A percentile compares a stretch with the other conserved stretches of the same genome.
Evolutionary conservation across 2,888 invertebrate genomes (phyloP).

Genomic region (Dryomyza anilis): DNA sequence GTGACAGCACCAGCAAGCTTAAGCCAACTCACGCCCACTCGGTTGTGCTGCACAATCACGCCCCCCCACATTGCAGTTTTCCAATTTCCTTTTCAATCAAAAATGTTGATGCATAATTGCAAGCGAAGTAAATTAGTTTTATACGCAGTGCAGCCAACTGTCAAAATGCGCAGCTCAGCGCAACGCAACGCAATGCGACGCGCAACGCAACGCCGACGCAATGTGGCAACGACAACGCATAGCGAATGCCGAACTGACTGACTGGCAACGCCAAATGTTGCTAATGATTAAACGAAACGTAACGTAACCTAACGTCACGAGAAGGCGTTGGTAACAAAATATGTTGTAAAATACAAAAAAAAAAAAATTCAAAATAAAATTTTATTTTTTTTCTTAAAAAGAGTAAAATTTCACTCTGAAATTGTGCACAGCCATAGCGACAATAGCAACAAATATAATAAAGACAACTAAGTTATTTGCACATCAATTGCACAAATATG

Average conservation of each 20-base stretch:
- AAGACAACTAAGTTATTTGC: neutral
- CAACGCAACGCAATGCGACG: constrained; percentile 3
- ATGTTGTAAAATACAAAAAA: neutral
- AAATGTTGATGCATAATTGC: constrained; percentile 16
- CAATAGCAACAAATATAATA: neutral
- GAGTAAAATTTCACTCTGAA: constrained; percentile 16
- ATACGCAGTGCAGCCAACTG: constrained; percentile 13
- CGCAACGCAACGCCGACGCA: constrained; percentile 9
- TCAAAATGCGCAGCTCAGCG: constrained; percentile 13
- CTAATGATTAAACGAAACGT: neutral
- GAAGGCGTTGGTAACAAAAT: neutral
- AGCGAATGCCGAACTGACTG: neutral
- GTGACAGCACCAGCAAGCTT: neutral
- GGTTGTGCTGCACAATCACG: too few relatives aligned
- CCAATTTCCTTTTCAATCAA: constrained; percentile 17
- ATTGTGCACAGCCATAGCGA: neutral
- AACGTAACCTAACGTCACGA: neutral
- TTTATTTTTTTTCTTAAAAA: too few relatives aligned
- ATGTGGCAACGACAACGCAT: neutral
- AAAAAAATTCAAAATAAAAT: too few relatives aligned
- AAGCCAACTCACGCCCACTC: neutral
- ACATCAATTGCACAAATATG: constrained; percentile 23
- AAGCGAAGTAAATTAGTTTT: constrained; percentile 11
- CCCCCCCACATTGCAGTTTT: neutral
- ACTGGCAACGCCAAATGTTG: neutral